Conservation (phyloP, 2,888 invertebrate genomes). For the Pseudoips prasinana region DNA sequence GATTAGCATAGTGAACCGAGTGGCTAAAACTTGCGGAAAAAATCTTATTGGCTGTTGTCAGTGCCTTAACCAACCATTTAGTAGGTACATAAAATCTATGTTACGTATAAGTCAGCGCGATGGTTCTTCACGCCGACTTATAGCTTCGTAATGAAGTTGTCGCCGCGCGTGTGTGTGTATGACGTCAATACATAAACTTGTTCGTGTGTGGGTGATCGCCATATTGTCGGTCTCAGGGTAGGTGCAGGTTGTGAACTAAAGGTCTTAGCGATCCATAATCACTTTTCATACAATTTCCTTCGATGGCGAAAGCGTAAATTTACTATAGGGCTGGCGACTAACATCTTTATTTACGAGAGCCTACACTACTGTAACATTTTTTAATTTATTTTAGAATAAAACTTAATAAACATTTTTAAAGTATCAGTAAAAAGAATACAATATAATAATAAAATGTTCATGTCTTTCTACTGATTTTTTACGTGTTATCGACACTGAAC, state of each 20-base stretch:
- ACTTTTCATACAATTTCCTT: conserved; percentile 70
- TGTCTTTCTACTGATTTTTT: too few relatives aligned
- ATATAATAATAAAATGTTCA: too few relatives aligned
- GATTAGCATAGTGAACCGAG: too few relatives aligned
- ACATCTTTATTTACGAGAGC: too few relatives aligned
- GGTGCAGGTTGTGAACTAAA: conserved; percentile 58
- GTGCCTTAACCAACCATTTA: conserved; percentile 49
- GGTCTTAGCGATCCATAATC: conserved; percentile 71
- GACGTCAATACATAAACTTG: conserved; percentile 16
- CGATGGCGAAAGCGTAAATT: conserved; percentile 59
- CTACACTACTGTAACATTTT: too few relatives aligned
- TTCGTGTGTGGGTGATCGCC: conserved; percentile 14
- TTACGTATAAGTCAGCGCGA: too few relatives aligned
- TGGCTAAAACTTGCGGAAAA: too few relatives aligned
- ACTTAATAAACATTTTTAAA: too few relatives aligned
- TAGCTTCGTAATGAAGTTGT: conserved; percentile 75
- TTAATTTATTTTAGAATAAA: too few relatives aligned
- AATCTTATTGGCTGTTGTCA: too few relatives aligned
- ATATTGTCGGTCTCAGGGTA: conserved; percentile 16
- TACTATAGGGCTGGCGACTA: conserved; percentile 42
- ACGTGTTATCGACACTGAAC: too few relatives aligned
- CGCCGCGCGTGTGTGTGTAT: conserved; percentile 33
- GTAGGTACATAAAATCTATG: conserved; percentile 41
- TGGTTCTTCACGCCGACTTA: conserved; percentile 58
- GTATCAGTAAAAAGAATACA: too few relatives aligned